These are phyloP conservation scores for Sphenopsis melanotis DNA, from an alignment of 2,797 vertebrate genomes.

Conservation along the genomic window DNA sequence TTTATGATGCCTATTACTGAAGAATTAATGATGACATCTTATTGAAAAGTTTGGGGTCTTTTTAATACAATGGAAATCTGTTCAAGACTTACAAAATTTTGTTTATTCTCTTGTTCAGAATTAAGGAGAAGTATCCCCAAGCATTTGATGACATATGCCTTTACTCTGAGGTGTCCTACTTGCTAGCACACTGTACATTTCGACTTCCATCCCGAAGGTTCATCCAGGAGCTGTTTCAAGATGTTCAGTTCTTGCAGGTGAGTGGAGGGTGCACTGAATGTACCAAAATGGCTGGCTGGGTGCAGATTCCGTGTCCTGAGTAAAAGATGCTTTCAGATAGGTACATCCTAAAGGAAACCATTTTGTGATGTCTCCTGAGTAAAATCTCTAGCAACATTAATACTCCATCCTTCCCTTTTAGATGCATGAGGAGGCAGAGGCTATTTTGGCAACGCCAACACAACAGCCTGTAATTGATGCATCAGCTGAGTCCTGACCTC, in stretches of 20 bases:
- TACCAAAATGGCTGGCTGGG: background rate
- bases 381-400: background rate
- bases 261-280: background rate
- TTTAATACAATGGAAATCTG: background rate
- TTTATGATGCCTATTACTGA: background rate
- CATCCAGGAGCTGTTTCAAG: slow-evolving; percentile 98
- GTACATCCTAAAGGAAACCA: background rate
- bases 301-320: background rate
- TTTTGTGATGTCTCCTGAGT: background rate
- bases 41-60: background rate
- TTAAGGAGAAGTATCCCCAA: slow-evolving; percentile 98
- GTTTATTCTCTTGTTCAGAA: slow-evolving; percentile 73
- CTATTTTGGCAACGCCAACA: slow-evolving; percentile 83
- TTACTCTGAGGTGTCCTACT: slow-evolving; percentile 95
- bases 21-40: background rate
- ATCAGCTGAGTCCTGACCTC: slow-evolving; percentile 86
- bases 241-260: slow-evolving; percentile 96
- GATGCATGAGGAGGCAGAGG: slow-evolving; percentile 98
- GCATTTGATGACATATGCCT: slow-evolving; percentile 98
- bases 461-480: slow-evolving; percentile 79
- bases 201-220: slow-evolving; percentile 93
- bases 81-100: background rate
- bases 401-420: slow-evolving; percentile 45
- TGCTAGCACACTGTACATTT: slow-evolving; percentile 94
- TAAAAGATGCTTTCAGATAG: background rate